Evolutionary conservation across 2,888 invertebrate species (phyloP).

Genomic region (Tillus elongatus): DNA sequence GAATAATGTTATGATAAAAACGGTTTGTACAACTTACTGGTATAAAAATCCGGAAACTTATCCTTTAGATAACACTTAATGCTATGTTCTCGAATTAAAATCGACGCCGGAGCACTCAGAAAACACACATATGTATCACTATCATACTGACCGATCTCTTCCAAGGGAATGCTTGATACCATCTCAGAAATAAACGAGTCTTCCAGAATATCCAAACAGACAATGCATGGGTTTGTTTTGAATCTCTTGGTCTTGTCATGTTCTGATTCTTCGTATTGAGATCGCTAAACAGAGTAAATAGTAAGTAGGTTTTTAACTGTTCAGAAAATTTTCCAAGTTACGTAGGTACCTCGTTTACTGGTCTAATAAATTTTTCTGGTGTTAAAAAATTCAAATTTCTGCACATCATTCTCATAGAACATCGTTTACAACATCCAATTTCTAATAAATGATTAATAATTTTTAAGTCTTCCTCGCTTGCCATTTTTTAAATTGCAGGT

Average conservation of each 20-base stretch:
- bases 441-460: conserved; percentile 46
- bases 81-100: conserved; percentile 5
- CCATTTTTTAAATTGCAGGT: not conserved
- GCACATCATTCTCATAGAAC: conserved; percentile 60
- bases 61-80: not conserved
- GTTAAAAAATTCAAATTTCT: conserved; percentile 26
- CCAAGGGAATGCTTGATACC: not conserved
- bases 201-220: conserved; percentile 1
- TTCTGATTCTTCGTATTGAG: no score
- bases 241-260: not conserved
- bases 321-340: no score
- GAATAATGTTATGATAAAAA: no score
- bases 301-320: no score
- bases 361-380: no score
- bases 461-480: conserved; percentile 34
- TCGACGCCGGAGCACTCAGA: conserved; percentile 1
- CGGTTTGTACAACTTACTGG: no score
- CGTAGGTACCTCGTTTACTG: no score
- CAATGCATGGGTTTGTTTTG: conserved; percentile 1
- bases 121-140: not conserved
- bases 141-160: not conserved
- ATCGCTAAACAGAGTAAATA: no score
- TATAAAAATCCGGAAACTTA: conserved; percentile 6
- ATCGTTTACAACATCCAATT: conserved; percentile 57
- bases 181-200: not conserved